Evolutionary conservation across 2,113 vertebrate genomes (phyloP).

Genomic region (Atractosteus spatula): DNA sequence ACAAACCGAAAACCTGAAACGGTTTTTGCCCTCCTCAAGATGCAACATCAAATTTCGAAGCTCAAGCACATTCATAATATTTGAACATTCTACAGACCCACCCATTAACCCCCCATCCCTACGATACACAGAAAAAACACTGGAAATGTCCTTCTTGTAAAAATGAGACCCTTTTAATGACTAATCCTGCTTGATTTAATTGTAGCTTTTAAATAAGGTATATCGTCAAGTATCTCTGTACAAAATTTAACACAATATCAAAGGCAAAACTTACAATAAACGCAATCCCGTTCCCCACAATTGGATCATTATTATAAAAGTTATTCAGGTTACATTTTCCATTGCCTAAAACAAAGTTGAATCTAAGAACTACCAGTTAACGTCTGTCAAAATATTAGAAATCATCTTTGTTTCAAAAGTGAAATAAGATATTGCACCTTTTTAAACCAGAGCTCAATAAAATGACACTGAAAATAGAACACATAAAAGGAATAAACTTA

Average conservation of each 20-base stretch:
- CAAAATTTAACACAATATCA: constrained; percentile 76
- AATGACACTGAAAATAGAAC: constrained; percentile 73
- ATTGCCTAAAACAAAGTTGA: constrained; percentile 49
- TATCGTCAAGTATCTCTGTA: constrained; percentile 75
- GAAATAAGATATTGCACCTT: constrained; percentile 82
- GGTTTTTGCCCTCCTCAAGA: constrained; percentile 67
- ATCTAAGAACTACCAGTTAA: constrained; percentile 72
- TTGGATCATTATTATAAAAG: constrained; percentile 69
- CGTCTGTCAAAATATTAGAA: constrained; percentile 72
- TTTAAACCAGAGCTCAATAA: constrained; percentile 75
- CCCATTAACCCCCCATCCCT: constrained; percentile 14
- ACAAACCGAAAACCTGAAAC: constrained; percentile 64
- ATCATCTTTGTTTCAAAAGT: constrained; percentile 75
- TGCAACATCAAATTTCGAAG: constrained; percentile 82
- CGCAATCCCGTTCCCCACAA: constrained; percentile 57
- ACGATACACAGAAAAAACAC: constrained; percentile 58
- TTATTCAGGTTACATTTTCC: constrained; percentile 66
- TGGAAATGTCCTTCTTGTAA: constrained; percentile 64
- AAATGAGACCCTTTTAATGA: constrained; percentile 46
- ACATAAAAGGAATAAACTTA: constrained; percentile 75
- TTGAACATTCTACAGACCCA: constrained; percentile 68
- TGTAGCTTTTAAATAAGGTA: constrained; percentile 67
- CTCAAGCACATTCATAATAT: constrained; percentile 69
- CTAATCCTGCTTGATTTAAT: constrained; percentile 44
- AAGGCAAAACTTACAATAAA: constrained; percentile 70